phyloP scores from a whole-genome alignment of 1,140 invertebrate genomes.

The Daktulosphaira vitifoliae region DNA sequence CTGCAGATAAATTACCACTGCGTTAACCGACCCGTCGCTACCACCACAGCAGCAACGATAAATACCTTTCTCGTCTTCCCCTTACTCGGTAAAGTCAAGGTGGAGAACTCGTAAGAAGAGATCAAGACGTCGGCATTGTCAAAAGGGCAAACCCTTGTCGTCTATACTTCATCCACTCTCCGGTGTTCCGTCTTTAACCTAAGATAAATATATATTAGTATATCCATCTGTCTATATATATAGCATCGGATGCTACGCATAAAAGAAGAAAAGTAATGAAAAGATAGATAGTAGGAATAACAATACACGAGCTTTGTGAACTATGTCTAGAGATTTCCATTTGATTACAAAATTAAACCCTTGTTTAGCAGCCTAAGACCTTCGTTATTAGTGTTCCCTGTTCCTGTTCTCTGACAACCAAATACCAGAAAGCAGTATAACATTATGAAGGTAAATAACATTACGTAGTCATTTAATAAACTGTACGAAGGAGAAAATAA shows the following conservation, averaged over 20 bases:
- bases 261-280: too few relatives aligned
- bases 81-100: not conserved
- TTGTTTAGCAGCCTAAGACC: conserved; percentile 24
- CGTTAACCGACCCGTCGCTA: not conserved
- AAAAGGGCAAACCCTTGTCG: conserved; percentile 13
- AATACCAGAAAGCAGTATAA: too few relatives aligned
- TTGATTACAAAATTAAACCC: conserved; percentile 28
- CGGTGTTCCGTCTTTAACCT: conserved; percentile 6
- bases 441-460: too few relatives aligned
- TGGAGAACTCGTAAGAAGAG: not conserved
- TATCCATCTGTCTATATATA: too few relatives aligned
- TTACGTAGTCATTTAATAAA: too few relatives aligned
- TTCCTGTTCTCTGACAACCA: too few relatives aligned
- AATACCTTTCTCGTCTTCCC: not conserved
- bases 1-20: conserved; percentile 19
- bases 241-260: too few relatives aligned
- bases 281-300: too few relatives aligned
- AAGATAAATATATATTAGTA: not conserved
- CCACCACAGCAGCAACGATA: not conserved
- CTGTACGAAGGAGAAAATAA: too few relatives aligned
- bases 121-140: conserved; percentile 5
- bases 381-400: conserved; percentile 28
- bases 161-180: not conserved
- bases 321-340: conserved; percentile 7
- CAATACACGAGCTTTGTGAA: too few relatives aligned